A percentile compares a stretch with the other conserved stretches of the same genome.
These are phyloP conservation scores for Emydura subglobosa DNA, from an alignment of 2,113 vertebrate genomes.

Conservation along the genomic window DNA sequence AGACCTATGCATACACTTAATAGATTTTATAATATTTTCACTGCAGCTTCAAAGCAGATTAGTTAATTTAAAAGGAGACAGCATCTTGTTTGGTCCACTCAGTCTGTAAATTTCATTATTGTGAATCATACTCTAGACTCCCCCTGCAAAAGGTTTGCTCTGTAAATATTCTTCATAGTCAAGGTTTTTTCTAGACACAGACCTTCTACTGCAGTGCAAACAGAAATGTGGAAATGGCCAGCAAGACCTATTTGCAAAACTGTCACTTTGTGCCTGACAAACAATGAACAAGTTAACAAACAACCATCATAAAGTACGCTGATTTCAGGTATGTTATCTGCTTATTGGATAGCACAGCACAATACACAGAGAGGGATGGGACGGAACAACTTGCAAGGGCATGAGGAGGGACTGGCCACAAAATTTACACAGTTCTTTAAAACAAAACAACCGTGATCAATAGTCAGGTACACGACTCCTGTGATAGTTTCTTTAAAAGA, in stretches of 20 bases:
- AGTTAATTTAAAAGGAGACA: conserved; percentile 48
- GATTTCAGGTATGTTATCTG: not conserved
- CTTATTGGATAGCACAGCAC: conserved; percentile 11
- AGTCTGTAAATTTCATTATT: conserved; percentile 36
- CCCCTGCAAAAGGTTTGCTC: conserved; percentile 32
- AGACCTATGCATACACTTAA: conserved; percentile 3
- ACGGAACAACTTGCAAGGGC: conserved; percentile 9
- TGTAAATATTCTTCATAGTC: conserved; percentile 21
- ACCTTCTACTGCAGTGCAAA: conserved; percentile 43
- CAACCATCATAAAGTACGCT: not conserved
- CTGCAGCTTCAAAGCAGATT: conserved; percentile 40
- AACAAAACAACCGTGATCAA: not conserved
- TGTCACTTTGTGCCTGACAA: not conserved
- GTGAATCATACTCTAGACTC: conserved; percentile 29
- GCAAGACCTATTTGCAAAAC: conserved; percentile 7
- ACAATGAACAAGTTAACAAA: conserved; percentile 27
- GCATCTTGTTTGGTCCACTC: conserved; percentile 42
- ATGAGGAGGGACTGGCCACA: conserved; percentile 51
- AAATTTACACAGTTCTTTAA: not conserved
- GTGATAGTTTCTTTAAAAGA: conserved; percentile 27
- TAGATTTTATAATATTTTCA: conserved; percentile 5
- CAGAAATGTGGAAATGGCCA: not conserved
- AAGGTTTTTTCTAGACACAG: conserved; percentile 16
- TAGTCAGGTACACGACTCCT: conserved; percentile 42
- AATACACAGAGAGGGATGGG: not conserved